These are phyloP conservation scores for Cherax destructor DNA, from an alignment of 1,140 invertebrate genomes.

Conservation along the genomic window DNA sequence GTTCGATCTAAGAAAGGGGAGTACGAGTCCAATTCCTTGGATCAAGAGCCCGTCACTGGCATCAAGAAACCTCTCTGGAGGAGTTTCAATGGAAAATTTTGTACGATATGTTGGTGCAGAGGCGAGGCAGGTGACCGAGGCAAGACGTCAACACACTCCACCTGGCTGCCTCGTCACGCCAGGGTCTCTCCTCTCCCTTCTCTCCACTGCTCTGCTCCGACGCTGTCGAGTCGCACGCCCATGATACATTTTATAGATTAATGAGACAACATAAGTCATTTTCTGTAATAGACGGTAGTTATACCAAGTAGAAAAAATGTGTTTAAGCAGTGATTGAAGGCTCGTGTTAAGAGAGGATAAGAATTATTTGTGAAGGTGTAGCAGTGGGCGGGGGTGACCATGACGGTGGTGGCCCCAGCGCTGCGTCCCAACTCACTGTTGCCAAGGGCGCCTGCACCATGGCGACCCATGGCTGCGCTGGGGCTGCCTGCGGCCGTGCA, in stretches of 20 bases:
- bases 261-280: not conserved
- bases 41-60: too few relatives aligned
- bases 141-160: not conserved
- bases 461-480: conserved; percentile 53
- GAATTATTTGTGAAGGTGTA: not conserved
- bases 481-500: conserved; percentile 66
- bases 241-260: not conserved
- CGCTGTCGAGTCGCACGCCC: too few relatives aligned
- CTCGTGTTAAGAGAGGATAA: not conserved
- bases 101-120: conserved; percentile 27
- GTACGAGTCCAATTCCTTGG: too few relatives aligned
- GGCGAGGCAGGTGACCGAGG: conserved; percentile 26
- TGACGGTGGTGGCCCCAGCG: conserved; percentile 60
- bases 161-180: not conserved
- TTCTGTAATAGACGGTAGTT: not conserved
- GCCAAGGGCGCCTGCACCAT: conserved; percentile 62
- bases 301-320: not conserved
- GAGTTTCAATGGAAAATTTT: too few relatives aligned
- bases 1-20: too few relatives aligned
- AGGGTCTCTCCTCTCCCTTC: not conserved
- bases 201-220: too few relatives aligned
- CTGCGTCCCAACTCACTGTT: conserved; percentile 58
- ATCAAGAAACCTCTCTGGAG: too few relatives aligned
- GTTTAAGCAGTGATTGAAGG: not conserved
- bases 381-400: not conserved